Evolutionary conservation across 2,888 invertebrate genomes (phyloP), one percentile per base, ranked within the genome.

Genomic region (Lysandra bellargus): DNA sequence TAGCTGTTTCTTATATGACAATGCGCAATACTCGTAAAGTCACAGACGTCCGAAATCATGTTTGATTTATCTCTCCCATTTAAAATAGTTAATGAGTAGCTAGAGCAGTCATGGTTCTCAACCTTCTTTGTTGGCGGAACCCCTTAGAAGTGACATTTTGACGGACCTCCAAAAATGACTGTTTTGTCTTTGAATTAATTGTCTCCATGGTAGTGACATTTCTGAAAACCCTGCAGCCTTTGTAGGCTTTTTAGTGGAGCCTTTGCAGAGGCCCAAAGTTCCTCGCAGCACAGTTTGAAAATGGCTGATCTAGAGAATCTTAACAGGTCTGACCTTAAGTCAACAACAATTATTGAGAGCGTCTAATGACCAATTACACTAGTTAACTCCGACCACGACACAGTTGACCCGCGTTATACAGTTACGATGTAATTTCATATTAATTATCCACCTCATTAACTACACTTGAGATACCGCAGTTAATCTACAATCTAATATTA

Each of bases 331-430:
- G 85, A 83, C 83, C 86, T 84, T 84, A 84, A 91, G 92, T 93
- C 93, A 93, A 93, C 91, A 92, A 90, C 89, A 88, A 87, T 87
- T 88, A 89, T 85, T 85, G 85, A 85, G 85, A 86, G 86, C 88
- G 86, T 83, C 87, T 91, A 91, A 92, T 92, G 86, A 89, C 87
- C 92, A 93, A 93, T 93, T 93, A 92, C 84, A 80, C 83, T 87
- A 88, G 88, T 92, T 91, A 90, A 91, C 90, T 91, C 87, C 89
- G 89, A 90, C 90, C 90, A 88, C 89, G 88, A 90, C 89, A 88
- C 76, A 87, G 87, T 83, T 82, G 83, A 76, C 76, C 76, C 57
- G 14, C 57, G 53, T 17, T 76, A 33, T 14, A 76, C 76, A 49
- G 49, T 75, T 44, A 74, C 44, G 7, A 37, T 44, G 40, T 74